These are phyloP conservation scores for Papilio gigon DNA, from an alignment of 2,888 invertebrate genomes.

Conservation along the genomic window DNA sequence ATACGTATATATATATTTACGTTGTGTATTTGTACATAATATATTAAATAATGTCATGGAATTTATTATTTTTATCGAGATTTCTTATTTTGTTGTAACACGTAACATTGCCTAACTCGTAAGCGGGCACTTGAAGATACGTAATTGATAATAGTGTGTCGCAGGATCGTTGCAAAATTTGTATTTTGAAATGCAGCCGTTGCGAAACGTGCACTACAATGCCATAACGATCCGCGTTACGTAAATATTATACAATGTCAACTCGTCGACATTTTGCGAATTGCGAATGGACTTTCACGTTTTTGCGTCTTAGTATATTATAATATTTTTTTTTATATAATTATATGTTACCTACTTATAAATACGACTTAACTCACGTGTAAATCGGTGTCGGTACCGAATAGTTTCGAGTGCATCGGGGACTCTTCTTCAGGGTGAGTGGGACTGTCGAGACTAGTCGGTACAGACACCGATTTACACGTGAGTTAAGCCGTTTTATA, in stretches of 20 bases:
- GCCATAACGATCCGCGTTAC: constrained; percentile 39
- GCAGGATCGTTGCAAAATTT: constrained; percentile 47
- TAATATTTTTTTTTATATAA: constrained; percentile 7
- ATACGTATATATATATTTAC: not conserved
- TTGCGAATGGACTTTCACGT: constrained; percentile 35
- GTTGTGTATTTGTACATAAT: not conserved
- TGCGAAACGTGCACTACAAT: constrained; percentile 42
- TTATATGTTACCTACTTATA: no score
- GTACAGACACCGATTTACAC: no score
- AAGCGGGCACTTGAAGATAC: constrained; percentile 45
- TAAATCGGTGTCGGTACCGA: no score
- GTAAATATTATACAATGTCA: constrained; percentile 43
- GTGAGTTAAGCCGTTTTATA: no score
- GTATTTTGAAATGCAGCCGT: constrained; percentile 44
- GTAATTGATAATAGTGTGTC: constrained; percentile 47
- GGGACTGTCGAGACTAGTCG: no score
- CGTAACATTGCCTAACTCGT: constrained; percentile 42
- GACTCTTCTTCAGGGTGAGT: no score
- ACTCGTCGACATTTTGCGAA: constrained; percentile 35
- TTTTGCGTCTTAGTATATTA: constrained; percentile 11
- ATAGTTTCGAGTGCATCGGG: no score
- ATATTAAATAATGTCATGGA: constrained; percentile 34
- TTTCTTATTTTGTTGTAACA: constrained; percentile 43
- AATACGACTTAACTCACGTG: no score
- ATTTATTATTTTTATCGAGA: constrained; percentile 41